Evolutionary conservation across 2,888 invertebrate genomes (phyloP), one percentile per base, ranked within the genome.

Genomic region (Drosophila quinaria): DNA sequence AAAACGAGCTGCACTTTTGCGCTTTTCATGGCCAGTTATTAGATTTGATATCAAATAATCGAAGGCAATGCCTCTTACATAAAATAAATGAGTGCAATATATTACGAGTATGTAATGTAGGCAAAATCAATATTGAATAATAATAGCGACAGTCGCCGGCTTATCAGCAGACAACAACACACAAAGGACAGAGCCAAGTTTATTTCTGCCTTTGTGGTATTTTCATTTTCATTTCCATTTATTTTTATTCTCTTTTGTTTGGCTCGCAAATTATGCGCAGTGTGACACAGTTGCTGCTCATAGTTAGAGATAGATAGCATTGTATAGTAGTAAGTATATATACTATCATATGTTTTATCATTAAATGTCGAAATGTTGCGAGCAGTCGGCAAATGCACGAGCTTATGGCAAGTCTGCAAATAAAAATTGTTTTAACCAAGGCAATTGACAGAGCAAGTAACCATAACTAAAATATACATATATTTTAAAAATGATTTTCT

Each of bases 381-480:
- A 41, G 19, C 51, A 42, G 19, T 33, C 19, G 25, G 25, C 33
- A 51, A 60, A 37, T 42, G 70, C 39, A 6, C 49, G 79, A 60
- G 81, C 77, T 81, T 68, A 91, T 91, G 91, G 90, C 85, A 74
- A 82, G 85, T 83, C 74, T 91, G 61, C 80, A 85, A 78, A 90
- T 91, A 19, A 90, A 86, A 78, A 90, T 91, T 13, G 73, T 89
- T 63, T 79, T 91, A 63, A 73, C 70, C 67, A 78, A 80, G 54
- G 51, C 67, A 39, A 52, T 54, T 31, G 39, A 50, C 60, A 73
- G 69, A 65, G 71, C 79, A 70, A 86, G 79, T 81, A 83, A 77
- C 63, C 51, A 50, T 1, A 17, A 4, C 5, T 13, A 15, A 11
- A 58, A 11, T 10, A 0, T 15, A 1, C 1, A 13, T 15, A 1